These are phyloP conservation scores for Volucella zonaria DNA, from an alignment of 2,888 invertebrate genomes.

Conservation along the genomic window DNA sequence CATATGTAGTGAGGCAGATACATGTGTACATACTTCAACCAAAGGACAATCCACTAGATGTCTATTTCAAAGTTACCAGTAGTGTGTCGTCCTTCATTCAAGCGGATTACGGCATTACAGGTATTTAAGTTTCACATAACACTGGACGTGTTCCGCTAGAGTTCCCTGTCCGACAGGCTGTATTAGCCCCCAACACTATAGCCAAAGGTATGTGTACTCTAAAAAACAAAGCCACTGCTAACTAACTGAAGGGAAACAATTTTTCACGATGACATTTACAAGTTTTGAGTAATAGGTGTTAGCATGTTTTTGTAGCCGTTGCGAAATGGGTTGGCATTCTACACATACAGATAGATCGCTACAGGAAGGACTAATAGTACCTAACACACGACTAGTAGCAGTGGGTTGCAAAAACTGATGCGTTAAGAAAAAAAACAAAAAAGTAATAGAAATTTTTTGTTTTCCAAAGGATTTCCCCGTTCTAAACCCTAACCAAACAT, in stretches of 20 bases:
- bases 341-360: slow-evolving; percentile 10
- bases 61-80: slow-evolving; percentile 47
- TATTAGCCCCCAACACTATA: slow-evolving; percentile 36
- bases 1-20: neutral
- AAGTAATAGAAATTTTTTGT: slow-evolving; percentile 19
- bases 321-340: neutral
- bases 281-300: slow-evolving; percentile 71
- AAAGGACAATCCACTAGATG: slow-evolving; percentile 35
- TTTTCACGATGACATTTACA: slow-evolving; percentile 72
- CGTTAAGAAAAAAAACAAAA: slow-evolving; percentile 13
- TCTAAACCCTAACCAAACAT: slow-evolving; percentile 13
- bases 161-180: slow-evolving; percentile 29
- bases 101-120: slow-evolving; percentile 52
- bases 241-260: slow-evolving; percentile 68
- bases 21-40: neutral
- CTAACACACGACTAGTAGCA: neutral
- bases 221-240: slow-evolving; percentile 37
- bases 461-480: neutral
- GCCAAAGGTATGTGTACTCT: slow-evolving; percentile 7
- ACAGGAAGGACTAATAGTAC: slow-evolving; percentile 43
- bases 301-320: slow-evolving; percentile 44
- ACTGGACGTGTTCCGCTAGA: slow-evolving; percentile 27
- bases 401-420: slow-evolving; percentile 28
- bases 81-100: slow-evolving; percentile 30
- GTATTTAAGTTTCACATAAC: slow-evolving; percentile 59